phyloP scores from a whole-genome alignment of 2,113 vertebrate genomes.

The Cebidichthys violaceus region DNA sequence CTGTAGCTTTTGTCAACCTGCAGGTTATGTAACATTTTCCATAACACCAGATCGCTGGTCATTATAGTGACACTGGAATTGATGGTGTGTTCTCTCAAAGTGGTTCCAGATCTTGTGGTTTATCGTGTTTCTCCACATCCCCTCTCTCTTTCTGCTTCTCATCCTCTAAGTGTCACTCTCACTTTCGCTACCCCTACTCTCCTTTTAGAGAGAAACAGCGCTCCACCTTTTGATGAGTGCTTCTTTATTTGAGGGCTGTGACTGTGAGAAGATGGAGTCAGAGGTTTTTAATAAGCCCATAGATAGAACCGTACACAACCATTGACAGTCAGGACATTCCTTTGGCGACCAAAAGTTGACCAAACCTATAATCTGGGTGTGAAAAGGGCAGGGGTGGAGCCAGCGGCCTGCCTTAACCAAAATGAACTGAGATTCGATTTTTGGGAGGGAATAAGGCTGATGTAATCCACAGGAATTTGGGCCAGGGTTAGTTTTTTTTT shows the following conservation, averaged over 20 bases:
- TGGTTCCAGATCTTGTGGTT: constrained; percentile 67
- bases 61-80: constrained; percentile 57
- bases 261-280: constrained; percentile 29
- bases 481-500: constrained; percentile 38
- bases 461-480: constrained; percentile 73
- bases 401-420: constrained; percentile 48
- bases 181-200: neutral
- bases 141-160: neutral
- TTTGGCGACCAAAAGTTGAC: constrained; percentile 37
- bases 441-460: constrained; percentile 45
- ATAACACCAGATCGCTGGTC: constrained; percentile 28
- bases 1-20: constrained; percentile 26
- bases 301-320: too few species aligned
- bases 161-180: neutral
- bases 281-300: constrained; percentile 14
- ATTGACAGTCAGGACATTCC: constrained; percentile 48
- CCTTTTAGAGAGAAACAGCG: neutral
- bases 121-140: constrained; percentile 34
- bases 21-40: constrained; percentile 41
- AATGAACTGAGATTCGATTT: constrained; percentile 61
- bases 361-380: constrained; percentile 76
- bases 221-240: neutral
- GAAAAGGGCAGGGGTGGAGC: constrained; percentile 63
- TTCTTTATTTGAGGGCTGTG: constrained; percentile 15
- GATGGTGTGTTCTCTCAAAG: constrained; percentile 66